These are phyloP conservation scores for Blastomussa wellsi DNA, from an alignment of 92 coral and sea anemone genomes.

Conservation along the genomic window DNA sequence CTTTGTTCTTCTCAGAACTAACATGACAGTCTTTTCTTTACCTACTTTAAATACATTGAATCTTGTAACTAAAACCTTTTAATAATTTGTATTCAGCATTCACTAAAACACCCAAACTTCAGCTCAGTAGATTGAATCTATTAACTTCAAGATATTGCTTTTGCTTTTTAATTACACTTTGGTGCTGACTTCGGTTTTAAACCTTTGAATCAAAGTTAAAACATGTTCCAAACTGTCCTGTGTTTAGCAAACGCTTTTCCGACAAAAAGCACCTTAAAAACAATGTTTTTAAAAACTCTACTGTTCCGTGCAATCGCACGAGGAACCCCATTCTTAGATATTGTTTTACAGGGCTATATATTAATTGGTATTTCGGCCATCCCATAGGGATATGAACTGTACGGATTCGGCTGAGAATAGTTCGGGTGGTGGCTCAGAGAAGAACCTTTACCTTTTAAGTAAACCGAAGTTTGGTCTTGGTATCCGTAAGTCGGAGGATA, in stretches of 20 bases:
- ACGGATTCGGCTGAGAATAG: constrained; percentile 83
- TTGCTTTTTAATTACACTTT: constrained; percentile 15
- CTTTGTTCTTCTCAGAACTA: constrained; percentile 9
- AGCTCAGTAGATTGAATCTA: constrained; percentile 36
- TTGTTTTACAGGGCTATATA: constrained; percentile 39
- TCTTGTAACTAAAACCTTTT: constrained; percentile 16
- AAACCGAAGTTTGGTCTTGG: constrained; percentile 83
- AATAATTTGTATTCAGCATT: constrained; percentile 10
- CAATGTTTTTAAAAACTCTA: background rate
- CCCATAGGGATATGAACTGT: constrained; percentile 82
- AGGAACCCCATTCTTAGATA: background rate
- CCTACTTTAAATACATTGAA: constrained; percentile 30
- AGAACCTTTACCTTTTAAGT: constrained; percentile 79
- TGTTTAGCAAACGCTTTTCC: constrained; percentile 15
- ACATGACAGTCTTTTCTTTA: background rate
- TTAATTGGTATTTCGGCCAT: constrained; percentile 84
- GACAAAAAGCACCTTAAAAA: constrained; percentile 3
- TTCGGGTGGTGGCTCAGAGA: constrained; percentile 79
- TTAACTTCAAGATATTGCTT: constrained; percentile 40
- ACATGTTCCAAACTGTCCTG: constrained; percentile 7
- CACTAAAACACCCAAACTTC: constrained; percentile 25
- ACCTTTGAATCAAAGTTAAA: constrained; percentile 33
- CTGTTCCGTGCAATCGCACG: background rate
- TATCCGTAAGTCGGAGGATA: constrained; percentile 79
- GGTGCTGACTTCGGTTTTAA: constrained; percentile 31